Percentiles rank a stretch among this genome's conserved stretches.
phyloP scores from a whole-genome alignment of 2,888 invertebrate genomes.

The Drosophila seclusa region DNA sequence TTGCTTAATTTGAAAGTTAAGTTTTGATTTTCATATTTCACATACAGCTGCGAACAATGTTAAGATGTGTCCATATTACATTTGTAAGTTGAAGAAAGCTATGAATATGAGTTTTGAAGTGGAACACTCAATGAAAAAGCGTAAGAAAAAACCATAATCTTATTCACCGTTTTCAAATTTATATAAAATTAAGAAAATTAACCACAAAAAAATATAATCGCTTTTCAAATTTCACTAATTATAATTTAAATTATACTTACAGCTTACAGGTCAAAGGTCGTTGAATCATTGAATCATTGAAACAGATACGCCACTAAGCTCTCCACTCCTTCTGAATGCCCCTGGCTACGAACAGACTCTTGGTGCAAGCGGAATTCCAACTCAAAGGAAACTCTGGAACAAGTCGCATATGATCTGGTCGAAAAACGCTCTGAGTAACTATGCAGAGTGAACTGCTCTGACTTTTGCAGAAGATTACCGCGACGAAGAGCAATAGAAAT shows the following conservation, averaged over 20 bases:
- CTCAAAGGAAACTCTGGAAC: neutral
- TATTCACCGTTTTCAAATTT: neutral
- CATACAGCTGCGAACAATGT: neutral
- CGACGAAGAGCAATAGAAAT: neutral
- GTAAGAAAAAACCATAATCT: neutral
- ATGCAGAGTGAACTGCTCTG: neutral
- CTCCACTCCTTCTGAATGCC: neutral
- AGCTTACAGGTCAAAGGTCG: neutral
- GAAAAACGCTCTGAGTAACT: neutral
- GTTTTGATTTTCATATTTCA: neutral
- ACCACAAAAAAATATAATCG: neutral
- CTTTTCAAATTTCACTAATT: neutral
- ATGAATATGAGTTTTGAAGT: neutral
- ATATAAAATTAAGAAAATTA: neutral
- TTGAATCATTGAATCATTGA: neutral
- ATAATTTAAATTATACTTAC: neutral
- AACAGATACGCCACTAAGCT: neutral
- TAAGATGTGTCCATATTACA: neutral
- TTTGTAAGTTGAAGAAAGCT: neutral
- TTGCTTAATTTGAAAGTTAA: neutral
- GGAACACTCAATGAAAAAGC: neutral
- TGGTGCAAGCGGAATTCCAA: neutral
- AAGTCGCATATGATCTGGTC: neutral
- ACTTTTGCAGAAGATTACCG: neutral
- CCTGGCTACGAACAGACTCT: no score